Conservation (phyloP, 2,113 vertebrate genomes). For the Hydropotes inermis region DNA sequence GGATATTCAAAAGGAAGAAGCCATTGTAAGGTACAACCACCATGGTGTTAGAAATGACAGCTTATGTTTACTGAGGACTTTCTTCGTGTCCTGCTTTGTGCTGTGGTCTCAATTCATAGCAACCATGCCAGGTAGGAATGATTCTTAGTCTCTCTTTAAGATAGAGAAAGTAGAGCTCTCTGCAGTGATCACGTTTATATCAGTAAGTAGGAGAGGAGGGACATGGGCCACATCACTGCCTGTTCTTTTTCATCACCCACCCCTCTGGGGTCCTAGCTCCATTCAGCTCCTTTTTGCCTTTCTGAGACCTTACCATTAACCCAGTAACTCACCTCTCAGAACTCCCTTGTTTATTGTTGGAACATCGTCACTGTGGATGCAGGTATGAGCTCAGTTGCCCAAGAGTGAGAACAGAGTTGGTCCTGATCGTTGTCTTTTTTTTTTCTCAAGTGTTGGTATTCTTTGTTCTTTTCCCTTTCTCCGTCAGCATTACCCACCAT, state of each 20-base stretch:
- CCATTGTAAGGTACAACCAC: background rate
- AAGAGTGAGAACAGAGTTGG: background rate
- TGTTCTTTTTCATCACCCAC: background rate
- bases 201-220: background rate
- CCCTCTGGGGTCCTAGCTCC: background rate
- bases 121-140: background rate
- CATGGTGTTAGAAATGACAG: background rate
- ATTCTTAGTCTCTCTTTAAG: background rate
- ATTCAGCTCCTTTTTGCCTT: background rate
- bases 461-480: background rate
- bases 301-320: background rate
- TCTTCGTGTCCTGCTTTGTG: background rate
- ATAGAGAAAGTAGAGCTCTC: background rate
- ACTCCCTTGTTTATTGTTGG: background rate
- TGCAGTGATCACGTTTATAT: background rate
- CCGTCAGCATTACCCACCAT: background rate
- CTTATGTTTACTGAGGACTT: background rate
- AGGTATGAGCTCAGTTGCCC: background rate
- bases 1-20: conserved; percentile 18
- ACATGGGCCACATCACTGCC: background rate
- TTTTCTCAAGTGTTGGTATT: background rate
- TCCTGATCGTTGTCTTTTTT: background rate
- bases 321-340: background rate
- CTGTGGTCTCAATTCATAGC: background rate
- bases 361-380: background rate